phyloP scores from a whole-genome alignment of 2,797 vertebrate genomes.

The Hirundo rustica region DNA sequence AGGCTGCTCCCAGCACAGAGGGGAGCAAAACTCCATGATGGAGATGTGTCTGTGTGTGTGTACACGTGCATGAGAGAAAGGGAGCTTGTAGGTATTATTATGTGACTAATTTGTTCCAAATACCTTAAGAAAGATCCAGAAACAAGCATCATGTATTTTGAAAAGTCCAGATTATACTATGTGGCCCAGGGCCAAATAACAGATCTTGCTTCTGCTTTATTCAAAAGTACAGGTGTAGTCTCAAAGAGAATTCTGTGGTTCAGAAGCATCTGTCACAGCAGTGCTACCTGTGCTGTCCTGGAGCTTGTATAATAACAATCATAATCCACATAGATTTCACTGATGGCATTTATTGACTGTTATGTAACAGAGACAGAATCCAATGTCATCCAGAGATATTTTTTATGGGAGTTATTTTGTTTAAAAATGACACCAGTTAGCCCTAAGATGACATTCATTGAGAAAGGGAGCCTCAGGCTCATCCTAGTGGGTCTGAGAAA shows the following conservation, averaged over 20 bases:
- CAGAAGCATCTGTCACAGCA: neutral
- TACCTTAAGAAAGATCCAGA: neutral
- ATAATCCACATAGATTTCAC: neutral
- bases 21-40: neutral
- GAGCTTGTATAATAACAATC: neutral
- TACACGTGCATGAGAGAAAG: neutral
- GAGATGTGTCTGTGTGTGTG: neutral
- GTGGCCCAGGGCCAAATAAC: neutral
- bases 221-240: neutral
- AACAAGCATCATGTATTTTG: neutral
- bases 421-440: neutral
- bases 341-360: fast-evolving
- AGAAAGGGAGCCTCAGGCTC: neutral
- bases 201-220: neutral
- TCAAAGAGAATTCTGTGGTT: neutral
- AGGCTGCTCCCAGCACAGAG: neutral
- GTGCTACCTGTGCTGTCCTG: neutral
- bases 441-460: neutral
- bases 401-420: neutral
- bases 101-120: neutral
- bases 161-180: neutral
- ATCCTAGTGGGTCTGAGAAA: neutral
- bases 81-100: neutral
- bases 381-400: neutral
- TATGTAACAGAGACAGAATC: neutral